Conservation (phyloP, 2,797 vertebrate species). For the Loriculus beryllinus region DNA sequence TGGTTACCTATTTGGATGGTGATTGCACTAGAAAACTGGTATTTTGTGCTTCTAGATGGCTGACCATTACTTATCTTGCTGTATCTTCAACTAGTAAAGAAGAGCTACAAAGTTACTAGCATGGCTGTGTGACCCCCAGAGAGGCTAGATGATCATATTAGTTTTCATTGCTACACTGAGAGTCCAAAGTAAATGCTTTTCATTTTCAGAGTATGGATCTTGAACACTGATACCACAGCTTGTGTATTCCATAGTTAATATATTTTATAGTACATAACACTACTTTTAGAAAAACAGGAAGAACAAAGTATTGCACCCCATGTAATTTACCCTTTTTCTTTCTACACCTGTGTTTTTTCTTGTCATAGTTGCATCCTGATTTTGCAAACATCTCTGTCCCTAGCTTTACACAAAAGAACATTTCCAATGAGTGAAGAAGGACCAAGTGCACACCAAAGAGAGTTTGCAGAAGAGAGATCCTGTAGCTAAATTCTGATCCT, state of each 20-base stretch:
- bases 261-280: neutral
- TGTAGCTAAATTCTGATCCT: neutral
- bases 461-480: neutral
- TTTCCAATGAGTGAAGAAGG: neutral
- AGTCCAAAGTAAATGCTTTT: neutral
- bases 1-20: neutral
- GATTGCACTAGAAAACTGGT: neutral
- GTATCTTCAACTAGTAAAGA: neutral
- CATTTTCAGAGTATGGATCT: neutral
- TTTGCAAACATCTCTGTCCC: neutral
- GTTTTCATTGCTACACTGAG: neutral
- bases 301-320: neutral
- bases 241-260: neutral
- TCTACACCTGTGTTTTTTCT: neutral
- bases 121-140: neutral
- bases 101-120: neutral
- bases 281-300: neutral
- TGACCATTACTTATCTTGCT: neutral
- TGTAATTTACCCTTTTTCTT: neutral
- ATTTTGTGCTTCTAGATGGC: neutral
- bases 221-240: neutral
- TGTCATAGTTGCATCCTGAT: neutral
- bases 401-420: neutral
- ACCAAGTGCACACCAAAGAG: neutral
- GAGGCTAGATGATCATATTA: neutral